A percentile compares a stretch with the other conserved stretches of the same genome.
phyloP scores from a whole-genome alignment of 2,888 invertebrate genomes.

The Cyaniris semiargus region DNA sequence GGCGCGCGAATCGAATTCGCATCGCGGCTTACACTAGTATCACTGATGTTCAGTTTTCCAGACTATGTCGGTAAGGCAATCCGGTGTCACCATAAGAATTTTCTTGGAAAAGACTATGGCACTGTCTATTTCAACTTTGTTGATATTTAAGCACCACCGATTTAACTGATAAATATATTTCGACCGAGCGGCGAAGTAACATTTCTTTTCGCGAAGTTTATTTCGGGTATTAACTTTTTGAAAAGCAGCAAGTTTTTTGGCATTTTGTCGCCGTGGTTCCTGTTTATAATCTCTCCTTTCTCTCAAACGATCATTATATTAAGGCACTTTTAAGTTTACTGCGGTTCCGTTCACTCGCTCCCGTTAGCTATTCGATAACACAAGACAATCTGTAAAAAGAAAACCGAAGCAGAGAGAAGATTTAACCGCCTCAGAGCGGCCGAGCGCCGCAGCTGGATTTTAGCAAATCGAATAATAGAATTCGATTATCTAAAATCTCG shows the following conservation, averaged over 20 bases:
- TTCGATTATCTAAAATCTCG: slow-evolving; percentile 68
- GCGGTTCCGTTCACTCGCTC: slow-evolving; percentile 66
- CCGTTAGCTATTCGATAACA: slow-evolving; percentile 60
- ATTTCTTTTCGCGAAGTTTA: slow-evolving; percentile 75
- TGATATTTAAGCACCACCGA: slow-evolving; percentile 58
- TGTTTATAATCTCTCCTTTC: slow-evolving; percentile 57
- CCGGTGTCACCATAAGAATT: slow-evolving; percentile 59
- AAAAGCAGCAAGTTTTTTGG: slow-evolving; percentile 74
- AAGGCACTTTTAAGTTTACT: slow-evolving; percentile 69
- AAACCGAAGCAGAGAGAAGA: slow-evolving; percentile 67
- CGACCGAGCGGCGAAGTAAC: slow-evolving; percentile 69
- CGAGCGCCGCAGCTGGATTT: slow-evolving; percentile 48
- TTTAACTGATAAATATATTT: slow-evolving; percentile 74
- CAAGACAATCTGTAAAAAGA: slow-evolving; percentile 73
- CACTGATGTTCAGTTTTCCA: slow-evolving; percentile 52
- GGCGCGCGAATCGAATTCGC: slow-evolving; percentile 69
- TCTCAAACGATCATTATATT: slow-evolving; percentile 65
- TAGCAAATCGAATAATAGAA: slow-evolving; percentile 59
- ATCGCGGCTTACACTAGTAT: slow-evolving; percentile 64
- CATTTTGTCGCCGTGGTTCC: slow-evolving; percentile 76
- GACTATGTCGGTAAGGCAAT: slow-evolving; percentile 77
- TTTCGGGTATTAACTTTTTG: slow-evolving; percentile 75
- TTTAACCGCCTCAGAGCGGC: slow-evolving; percentile 49
- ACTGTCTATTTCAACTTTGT: slow-evolving; percentile 68
- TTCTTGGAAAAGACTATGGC: slow-evolving; percentile 67